phyloP scores from a whole-genome alignment of 2,797 vertebrate genomes.

The Lophotriccus pileatus region DNA sequence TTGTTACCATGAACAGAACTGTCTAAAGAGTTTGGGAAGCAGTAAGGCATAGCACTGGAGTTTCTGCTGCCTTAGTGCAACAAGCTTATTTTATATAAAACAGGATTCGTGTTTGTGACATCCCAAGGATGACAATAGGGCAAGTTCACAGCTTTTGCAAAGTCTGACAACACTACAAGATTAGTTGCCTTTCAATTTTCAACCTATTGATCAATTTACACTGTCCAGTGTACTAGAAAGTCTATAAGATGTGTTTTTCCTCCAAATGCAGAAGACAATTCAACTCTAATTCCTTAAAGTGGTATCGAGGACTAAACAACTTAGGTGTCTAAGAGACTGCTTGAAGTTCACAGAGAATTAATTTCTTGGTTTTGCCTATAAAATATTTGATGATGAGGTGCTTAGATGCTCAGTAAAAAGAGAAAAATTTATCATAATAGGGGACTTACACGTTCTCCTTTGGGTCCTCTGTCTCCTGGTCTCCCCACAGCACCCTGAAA shows the following conservation, averaged over 20 bases:
- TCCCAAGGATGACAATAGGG: not conserved
- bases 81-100: not conserved
- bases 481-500: conserved; percentile 87
- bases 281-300: not conserved
- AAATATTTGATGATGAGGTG: not conserved
- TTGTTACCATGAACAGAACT: not conserved
- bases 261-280: not conserved
- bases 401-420: not conserved
- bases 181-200: not conserved
- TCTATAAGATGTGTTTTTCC: not conserved
- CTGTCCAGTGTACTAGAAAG: not conserved
- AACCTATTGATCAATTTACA: not conserved
- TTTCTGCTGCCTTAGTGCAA: not conserved
- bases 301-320: not conserved
- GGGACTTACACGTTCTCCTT: conserved; percentile 93
- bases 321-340: not conserved
- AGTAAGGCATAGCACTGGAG: not conserved
- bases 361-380: not conserved
- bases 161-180: not conserved
- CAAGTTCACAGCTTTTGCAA: not conserved
- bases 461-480: conserved; percentile 92
- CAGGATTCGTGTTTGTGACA: not conserved
- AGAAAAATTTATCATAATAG: not conserved
- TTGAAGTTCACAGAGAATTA: not conserved
- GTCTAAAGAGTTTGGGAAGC: not conserved